phyloP scores from a whole-genome alignment of 2,113 vertebrate species.

The Odontophorus gujanensis region DNA sequence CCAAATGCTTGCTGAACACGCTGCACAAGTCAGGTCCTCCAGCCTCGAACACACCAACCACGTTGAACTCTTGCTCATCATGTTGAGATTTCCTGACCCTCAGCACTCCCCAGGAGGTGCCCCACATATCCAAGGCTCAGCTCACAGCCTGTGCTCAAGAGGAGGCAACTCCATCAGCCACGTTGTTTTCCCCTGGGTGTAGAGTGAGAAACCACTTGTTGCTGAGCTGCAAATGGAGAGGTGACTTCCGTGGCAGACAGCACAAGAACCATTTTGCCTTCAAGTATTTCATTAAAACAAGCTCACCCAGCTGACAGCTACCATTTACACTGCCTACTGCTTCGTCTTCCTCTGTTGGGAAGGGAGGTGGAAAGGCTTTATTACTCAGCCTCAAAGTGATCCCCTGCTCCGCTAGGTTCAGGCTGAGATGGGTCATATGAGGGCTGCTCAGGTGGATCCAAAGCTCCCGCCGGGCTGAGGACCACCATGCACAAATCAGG shows the following conservation, averaged over 20 bases:
- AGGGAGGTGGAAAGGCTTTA: rapidly evolving
- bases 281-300: background rate
- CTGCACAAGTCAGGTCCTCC: background rate
- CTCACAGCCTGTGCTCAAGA: background rate
- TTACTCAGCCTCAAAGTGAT: background rate
- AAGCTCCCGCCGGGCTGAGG: rapidly evolving
- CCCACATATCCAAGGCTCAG: background rate
- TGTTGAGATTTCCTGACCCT: background rate
- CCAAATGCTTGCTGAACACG: background rate
- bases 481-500: rapidly evolving
- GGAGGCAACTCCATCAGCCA: background rate
- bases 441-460: background rate
- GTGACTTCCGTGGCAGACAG: background rate
- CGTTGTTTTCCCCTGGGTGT: rapidly evolving
- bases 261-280: background rate
- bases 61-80: background rate
- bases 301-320: background rate
- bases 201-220: background rate
- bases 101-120: background rate
- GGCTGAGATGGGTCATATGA: background rate
- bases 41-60: rapidly evolving
- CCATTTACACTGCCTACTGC: background rate
- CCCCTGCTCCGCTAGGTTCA: rapidly evolving
- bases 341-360: background rate
- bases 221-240: background rate